These are phyloP conservation scores for Taenaris catops DNA, from an alignment of 2,888 invertebrate species.

Conservation along the genomic window DNA sequence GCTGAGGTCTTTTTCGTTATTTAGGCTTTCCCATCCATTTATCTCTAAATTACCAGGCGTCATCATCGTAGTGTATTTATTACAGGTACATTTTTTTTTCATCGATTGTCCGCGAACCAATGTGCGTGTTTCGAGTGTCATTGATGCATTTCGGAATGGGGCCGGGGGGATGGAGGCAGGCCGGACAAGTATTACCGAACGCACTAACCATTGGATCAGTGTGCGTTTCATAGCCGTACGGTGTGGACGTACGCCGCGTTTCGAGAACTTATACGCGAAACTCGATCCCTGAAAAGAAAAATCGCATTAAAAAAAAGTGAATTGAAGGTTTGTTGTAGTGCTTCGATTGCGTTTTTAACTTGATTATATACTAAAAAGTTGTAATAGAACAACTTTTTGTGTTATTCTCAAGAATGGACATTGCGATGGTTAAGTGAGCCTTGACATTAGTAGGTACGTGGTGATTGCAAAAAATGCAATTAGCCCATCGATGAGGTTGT, in stretches of 20 bases:
- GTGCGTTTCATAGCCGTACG: constrained; percentile 64
- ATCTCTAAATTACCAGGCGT: constrained; percentile 11
- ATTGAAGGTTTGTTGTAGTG: constrained; percentile 57
- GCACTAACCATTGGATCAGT: constrained; percentile 41
- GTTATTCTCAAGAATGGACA: constrained; percentile 55
- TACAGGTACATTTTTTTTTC: constrained; percentile 29
- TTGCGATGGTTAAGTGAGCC: constrained; percentile 72
- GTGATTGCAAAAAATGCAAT: constrained; percentile 72
- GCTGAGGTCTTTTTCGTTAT: neutral
- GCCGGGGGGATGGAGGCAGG: constrained; percentile 50
- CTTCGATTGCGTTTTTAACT: constrained; percentile 35
- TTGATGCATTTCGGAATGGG: constrained; percentile 78
- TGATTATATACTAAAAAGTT: constrained; percentile 9
- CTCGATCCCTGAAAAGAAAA: constrained; percentile 48
- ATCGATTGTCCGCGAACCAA: constrained; percentile 47
- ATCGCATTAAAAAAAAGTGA: constrained; percentile 34
- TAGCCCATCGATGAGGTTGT: constrained; percentile 58
- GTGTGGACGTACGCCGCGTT: constrained; percentile 62
- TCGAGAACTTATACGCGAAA: constrained; percentile 65
- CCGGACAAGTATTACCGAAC: constrained; percentile 41
- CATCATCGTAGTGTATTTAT: constrained; percentile 23
- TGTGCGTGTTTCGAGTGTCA: constrained; percentile 74
- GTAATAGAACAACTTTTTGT: constrained; percentile 21
- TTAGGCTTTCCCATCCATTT: constrained; percentile 1
- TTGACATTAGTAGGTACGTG: constrained; percentile 60